Conservation (phyloP, 2,888 invertebrate species). For the Ophion ellenae region DNA sequence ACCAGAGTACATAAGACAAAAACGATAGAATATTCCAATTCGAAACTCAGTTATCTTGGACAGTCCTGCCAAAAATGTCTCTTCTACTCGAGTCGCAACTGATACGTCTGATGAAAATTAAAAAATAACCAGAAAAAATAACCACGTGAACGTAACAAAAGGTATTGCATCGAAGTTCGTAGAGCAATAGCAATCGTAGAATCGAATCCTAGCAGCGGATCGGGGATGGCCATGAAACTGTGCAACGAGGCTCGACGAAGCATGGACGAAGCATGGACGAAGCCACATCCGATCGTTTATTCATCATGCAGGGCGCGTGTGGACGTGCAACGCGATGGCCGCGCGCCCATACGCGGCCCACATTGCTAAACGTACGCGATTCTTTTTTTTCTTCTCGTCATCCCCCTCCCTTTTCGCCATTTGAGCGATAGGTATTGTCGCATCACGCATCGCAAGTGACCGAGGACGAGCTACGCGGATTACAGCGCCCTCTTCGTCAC, state of each 20-base stretch:
- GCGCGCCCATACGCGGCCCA: constrained; percentile 56
- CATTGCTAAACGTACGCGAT: constrained; percentile 58
- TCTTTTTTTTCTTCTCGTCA: constrained; percentile 30
- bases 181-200: background rate
- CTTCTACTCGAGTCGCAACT: too few relatives aligned
- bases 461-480: constrained; percentile 4
- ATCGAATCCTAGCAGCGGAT: background rate
- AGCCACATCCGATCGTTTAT: constrained; percentile 44
- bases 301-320: constrained; percentile 61
- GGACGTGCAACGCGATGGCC: constrained; percentile 60
- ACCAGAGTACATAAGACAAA: too few relatives aligned
- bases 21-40: too few relatives aligned
- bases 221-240: constrained; percentile 49
- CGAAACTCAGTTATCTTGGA: too few relatives aligned
- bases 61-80: too few relatives aligned
- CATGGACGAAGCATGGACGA: constrained; percentile 22
- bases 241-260: constrained; percentile 45
- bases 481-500: background rate
- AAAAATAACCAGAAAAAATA: too few relatives aligned
- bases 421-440: constrained; percentile 29
- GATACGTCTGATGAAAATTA: too few relatives aligned
- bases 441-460: constrained; percentile 57
- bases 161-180: background rate
- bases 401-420: constrained; percentile 5
- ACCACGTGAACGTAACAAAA: too few relatives aligned